A percentile compares a stretch with the other conserved stretches of the same genome.
Conservation (phyloP, 2,797 vertebrate genomes). For the Brachyalestes nurse region DNA sequence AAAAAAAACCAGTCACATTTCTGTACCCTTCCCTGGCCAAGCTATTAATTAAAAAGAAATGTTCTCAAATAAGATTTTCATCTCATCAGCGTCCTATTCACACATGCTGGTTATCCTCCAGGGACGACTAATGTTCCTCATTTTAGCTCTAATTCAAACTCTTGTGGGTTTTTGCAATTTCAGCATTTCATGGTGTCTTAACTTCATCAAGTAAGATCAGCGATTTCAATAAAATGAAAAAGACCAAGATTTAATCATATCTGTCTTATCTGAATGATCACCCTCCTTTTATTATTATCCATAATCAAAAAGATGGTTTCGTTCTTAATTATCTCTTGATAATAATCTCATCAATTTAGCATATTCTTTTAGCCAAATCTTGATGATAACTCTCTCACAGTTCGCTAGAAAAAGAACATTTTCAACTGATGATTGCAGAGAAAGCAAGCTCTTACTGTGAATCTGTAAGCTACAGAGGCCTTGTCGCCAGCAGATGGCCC, state of each 20-base stretch:
- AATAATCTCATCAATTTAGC: not conserved
- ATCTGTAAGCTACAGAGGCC: constrained; percentile 3
- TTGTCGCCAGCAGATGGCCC: constrained; percentile 59
- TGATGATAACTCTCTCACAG: constrained; percentile 7
- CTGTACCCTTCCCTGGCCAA: not conserved
- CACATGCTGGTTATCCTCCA: not conserved
- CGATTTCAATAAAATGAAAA: not conserved
- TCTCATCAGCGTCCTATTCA: not conserved
- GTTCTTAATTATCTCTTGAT: constrained; percentile 3
- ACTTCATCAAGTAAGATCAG: constrained; percentile 13
- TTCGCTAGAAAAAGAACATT: not conserved
- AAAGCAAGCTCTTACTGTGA: constrained; percentile 4
- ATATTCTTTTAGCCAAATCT: constrained; percentile 3
- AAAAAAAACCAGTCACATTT: too few relatives aligned
- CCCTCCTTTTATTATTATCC: not conserved
- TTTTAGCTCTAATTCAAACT: constrained; percentile 4
- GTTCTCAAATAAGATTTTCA: not conserved
- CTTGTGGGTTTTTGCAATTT: not conserved
- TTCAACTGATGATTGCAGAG: not conserved
- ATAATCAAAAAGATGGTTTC: constrained; percentile 1
- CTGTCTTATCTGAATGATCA: not conserved
- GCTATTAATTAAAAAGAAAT: not conserved
- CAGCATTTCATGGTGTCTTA: constrained; percentile 5
- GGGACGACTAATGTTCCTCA: not conserved
- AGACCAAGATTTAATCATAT: constrained; percentile 16